Evolutionary conservation across 2,888 invertebrate species (phyloP), one percentile per base, ranked within the genome.

Genomic region (Tenthredo amoena): DNA sequence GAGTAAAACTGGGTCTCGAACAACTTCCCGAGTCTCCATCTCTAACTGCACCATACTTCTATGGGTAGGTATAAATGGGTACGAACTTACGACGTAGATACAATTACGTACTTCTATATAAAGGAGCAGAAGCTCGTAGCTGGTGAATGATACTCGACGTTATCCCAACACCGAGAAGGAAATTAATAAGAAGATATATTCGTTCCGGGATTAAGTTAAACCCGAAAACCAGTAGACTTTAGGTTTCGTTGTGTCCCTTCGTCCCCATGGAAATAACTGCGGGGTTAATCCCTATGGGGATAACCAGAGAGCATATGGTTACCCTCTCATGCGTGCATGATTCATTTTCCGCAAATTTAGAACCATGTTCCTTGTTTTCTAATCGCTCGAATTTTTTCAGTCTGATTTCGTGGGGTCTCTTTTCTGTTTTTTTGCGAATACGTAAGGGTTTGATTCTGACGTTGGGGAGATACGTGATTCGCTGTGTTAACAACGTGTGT

Each of bases 71-170:
- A 68, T 68, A 34, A 68, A 55, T 50, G 77, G 31, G 34, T 77
- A 9, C 26, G 31, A 34, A 40, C 77, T 26, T 47, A 26, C 47
- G 7, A 55, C 26, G 10, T 50, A 31, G 76, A 7, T 55, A 77
- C 77, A 77, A 77, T 77, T 77, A 77, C 77, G 7, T 31, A 31
- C 31, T 77, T n/a, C 77, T 77, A 77, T 77, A 77, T 77, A 77
- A 77, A 77, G 77, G 18, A 55, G 34, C 31, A 74, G 68, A 68
- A 31, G 68, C 68, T 68, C 15, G 34, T 26, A 3, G 47, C 47
- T 68, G 65, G 26, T 1, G 26, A 5, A 0, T 68, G 34, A 34
- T 68, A 34, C 34, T 68, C 7, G 34, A 34, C 31, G 18, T 68
- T 34, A 68, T 34, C 6, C 0, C 6, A 34, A 18, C 26, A 6